Conservation (phyloP, 2,113 vertebrate genomes). For the Osmerus eperlanus region DNA sequence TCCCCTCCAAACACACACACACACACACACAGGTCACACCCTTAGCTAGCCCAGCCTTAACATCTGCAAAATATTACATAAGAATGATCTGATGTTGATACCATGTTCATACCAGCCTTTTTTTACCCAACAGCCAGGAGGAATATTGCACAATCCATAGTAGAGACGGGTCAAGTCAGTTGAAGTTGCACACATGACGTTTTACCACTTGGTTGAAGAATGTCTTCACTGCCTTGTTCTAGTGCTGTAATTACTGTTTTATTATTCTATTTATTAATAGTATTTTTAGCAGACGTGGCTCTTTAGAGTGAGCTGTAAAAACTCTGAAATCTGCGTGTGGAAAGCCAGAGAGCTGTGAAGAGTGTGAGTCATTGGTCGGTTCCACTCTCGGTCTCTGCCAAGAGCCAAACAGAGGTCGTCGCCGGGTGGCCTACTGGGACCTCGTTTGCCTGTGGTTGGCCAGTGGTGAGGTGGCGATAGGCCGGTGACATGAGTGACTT, state of each 20-base stretch:
- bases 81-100: background rate
- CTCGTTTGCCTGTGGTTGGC: background rate
- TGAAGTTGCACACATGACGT: too few species aligned
- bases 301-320: background rate
- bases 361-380: background rate
- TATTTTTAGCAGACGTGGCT: background rate
- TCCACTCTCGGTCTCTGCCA: background rate
- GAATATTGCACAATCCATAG: background rate
- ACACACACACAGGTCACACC: slow-evolving; percentile 8
- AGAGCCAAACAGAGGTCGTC: background rate
- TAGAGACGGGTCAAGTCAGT: too few species aligned
- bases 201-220: background rate
- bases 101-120: too few species aligned
- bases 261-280: background rate
- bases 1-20: background rate
- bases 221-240: too few species aligned
- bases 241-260: background rate
- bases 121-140: background rate
- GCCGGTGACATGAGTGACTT: background rate
- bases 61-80: slow-evolving; percentile 18
- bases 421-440: background rate
- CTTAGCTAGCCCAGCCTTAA: background rate
- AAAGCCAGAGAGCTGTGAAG: background rate
- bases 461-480: background rate
- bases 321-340: background rate